Evolutionary conservation across 2,797 vertebrate genomes (phyloP).

Genomic region (Tamandua tetradactyla): DNA sequence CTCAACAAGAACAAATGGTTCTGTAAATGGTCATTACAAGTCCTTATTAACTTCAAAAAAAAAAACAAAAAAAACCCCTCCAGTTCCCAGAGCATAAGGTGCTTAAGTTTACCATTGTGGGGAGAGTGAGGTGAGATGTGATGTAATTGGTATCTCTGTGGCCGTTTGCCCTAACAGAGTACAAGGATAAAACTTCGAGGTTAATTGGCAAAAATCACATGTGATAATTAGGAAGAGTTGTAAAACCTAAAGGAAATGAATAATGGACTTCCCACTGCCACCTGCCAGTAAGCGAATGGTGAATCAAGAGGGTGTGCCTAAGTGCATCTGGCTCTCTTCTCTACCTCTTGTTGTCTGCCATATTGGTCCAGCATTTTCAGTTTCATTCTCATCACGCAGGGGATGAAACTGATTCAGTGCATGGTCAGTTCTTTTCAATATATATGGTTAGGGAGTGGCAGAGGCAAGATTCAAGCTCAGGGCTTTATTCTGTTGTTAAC

Average conservation of each 20-base stretch:
- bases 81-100: background rate
- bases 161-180: background rate
- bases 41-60: background rate
- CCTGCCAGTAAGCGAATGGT: background rate
- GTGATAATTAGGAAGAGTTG: background rate
- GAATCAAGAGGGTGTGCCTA: background rate
- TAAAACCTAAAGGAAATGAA: slow-evolving; percentile 6
- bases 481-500: background rate
- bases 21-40: background rate
- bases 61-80: too few species aligned
- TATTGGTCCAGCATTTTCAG: background rate
- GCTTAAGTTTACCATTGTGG: background rate
- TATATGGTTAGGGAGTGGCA: background rate
- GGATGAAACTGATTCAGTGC: background rate
- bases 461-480: background rate
- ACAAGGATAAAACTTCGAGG: background rate
- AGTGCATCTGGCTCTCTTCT: background rate
- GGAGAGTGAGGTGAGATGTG: background rate
- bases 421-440: background rate
- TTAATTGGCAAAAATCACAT: background rate
- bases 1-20: background rate
- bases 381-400: background rate
- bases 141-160: slow-evolving; percentile 17
- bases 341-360: background rate
- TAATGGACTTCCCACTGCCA: background rate